Percentiles rank a stretch among this genome's conserved stretches.
These are phyloP conservation scores for Syrrhaptes paradoxus DNA, from an alignment of 2,113 vertebrate genomes.

Conservation along the genomic window DNA sequence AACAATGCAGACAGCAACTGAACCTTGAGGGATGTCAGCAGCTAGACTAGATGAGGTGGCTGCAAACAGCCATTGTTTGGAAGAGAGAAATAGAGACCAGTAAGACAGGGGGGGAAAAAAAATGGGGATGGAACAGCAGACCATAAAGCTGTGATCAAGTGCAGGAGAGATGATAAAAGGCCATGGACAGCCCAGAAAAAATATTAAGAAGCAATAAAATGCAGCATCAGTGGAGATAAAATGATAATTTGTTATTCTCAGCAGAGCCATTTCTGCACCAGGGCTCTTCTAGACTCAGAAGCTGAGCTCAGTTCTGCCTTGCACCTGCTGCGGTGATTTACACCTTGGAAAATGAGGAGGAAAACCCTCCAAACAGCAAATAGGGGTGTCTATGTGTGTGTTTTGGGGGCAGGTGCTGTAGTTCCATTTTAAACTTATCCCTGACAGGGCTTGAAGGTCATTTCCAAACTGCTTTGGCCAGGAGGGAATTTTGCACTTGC, in stretches of 20 bases:
- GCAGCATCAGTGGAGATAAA: conserved; percentile 30
- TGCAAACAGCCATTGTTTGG: neutral
- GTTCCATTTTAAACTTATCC: neutral
- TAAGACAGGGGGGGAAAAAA: neutral
- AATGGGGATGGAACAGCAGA: neutral
- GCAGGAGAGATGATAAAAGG: conserved; percentile 32
- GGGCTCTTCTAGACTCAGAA: neutral
- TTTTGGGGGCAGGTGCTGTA: no score
- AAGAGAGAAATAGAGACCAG: neutral
- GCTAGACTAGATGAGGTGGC: conserved; percentile 23
- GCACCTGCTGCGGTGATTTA: neutral
- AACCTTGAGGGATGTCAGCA: conserved; percentile 57
- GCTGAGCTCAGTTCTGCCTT: neutral
- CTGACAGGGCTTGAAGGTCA: neutral
- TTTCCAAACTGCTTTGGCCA: neutral
- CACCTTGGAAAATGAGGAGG: neutral
- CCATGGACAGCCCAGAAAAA: conserved; percentile 5
- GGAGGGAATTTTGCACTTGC: fast-evolving
- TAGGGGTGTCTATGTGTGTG: neutral
- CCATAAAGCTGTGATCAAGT: conserved; percentile 1
- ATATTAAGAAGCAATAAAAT: conserved; percentile 60
- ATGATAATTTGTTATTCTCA: conserved; percentile 52
- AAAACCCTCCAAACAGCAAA: neutral
- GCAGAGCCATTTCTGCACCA: neutral
- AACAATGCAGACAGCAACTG: conserved; percentile 58